Evolutionary conservation across 1,140 invertebrate genomes (phyloP), one percentile per base, ranked within the genome.

Genomic region (Drosophila arawakana): DNA sequence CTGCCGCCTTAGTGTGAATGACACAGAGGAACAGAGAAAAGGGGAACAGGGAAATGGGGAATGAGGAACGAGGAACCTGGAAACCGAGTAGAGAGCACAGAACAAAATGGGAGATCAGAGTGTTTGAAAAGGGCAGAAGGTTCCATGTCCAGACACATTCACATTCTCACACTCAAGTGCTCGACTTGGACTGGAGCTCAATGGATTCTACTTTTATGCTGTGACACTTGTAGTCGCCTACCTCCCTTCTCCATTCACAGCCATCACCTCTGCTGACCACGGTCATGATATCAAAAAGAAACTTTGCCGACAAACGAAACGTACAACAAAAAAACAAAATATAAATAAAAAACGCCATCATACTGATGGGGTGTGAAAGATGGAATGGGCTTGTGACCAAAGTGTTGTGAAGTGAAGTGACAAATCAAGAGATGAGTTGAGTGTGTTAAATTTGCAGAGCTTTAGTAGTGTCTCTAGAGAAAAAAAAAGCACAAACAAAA

Each of bases 191-290:
- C 39, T 43, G 55, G 9, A 62, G 67, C 37, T 15, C 62, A 73
- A 30, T 86, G 75, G 73, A 74, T 83, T 88, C 68, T 73, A 71
- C 80, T 77, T 88, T 72, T 88, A 80, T 86, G 83, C 83, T 86
- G 83, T 88, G 83, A 86, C 83, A 86, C 83, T 86, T 86, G 78
- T 76, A 68, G 63, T 65, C 63, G 52, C 58, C 37, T 30, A 4
- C n/a, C 21, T 50, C 34, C 41, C 37, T 41, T 18, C 50, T n/a
- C n/a, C 13, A 7, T 10, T 11, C 46, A n/a, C 5, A 7, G 7
- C 13, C 25, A 44, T 67, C 67, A 65, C 50, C 43, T 30, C 39
- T 21, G 44, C 50, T 55, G 59, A 47, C 76, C 80, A 81, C 66
- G 70, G 69, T 83, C 67, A 43, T 71, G 82, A 81, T 88, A 86